phyloP scores from a whole-genome alignment of 2,113 vertebrate species.

The Sterrhoptilus dennistouni region DNA sequence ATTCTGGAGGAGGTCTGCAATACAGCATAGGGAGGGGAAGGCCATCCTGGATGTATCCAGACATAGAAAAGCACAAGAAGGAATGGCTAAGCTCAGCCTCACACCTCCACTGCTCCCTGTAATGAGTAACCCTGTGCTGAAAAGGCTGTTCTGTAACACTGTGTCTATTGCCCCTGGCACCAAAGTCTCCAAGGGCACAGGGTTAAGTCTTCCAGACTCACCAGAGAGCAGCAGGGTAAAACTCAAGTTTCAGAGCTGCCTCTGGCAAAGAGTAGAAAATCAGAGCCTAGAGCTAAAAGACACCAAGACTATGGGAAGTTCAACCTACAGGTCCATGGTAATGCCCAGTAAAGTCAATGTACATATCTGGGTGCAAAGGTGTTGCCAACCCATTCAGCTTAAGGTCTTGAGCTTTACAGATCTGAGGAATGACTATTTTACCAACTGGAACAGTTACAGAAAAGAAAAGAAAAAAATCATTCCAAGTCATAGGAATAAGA shows the following conservation, averaged over 20 bases:
- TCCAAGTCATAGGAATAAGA: neutral
- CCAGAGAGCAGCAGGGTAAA: neutral
- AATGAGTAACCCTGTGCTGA: neutral
- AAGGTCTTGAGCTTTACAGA: neutral
- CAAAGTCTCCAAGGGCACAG: neutral
- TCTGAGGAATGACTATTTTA: neutral
- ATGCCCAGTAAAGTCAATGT: neutral
- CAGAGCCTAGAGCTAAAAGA: neutral
- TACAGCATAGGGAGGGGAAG: neutral
- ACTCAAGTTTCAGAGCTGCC: neutral
- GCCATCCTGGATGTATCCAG: neutral
- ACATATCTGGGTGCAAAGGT: neutral
- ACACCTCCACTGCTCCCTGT: accelerated
- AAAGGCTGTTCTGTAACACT: neutral
- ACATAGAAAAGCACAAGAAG: neutral
- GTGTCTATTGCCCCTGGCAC: accelerated
- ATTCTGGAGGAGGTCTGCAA: neutral
- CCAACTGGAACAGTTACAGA: neutral
- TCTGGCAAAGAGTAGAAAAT: neutral
- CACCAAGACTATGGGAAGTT: neutral
- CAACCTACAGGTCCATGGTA: neutral
- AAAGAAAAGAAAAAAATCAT: neutral
- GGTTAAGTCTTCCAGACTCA: neutral
- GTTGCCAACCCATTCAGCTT: neutral
- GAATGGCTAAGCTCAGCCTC: neutral